Percentiles rank a stretch among this genome's conserved stretches.
phyloP scores from a whole-genome alignment of 2,113 vertebrate genomes.

The Austrofundulus limnaeus region DNA sequence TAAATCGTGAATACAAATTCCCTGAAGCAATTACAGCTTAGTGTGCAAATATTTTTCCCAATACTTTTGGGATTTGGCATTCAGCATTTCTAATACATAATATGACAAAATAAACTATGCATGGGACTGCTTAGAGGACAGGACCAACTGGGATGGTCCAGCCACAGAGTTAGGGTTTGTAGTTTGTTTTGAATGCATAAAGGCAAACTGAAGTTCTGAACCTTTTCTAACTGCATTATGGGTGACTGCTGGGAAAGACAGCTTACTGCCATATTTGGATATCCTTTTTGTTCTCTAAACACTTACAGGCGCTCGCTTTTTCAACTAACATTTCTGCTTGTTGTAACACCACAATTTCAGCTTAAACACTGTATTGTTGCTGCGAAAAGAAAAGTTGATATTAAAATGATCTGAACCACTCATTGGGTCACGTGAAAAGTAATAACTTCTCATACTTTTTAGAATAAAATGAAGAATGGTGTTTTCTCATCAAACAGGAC shows the following conservation, averaged over 20 bases:
- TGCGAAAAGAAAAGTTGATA: constrained; percentile 1
- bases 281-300: not conserved
- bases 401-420: not conserved
- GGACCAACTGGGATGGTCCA: constrained; percentile 9
- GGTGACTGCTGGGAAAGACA: constrained; percentile 46
- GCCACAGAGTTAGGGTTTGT: constrained; percentile 30
- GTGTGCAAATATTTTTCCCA: constrained; percentile 18
- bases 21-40: constrained; percentile 8
- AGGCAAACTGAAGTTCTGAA: constrained; percentile 35
- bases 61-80: not conserved
- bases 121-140: constrained; percentile 21
- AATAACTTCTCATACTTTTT: not conserved
- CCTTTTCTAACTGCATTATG: constrained; percentile 7
- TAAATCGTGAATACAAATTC: constrained; percentile 6
- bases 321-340: constrained; percentile 11
- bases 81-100: constrained; percentile 23
- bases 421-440: not conserved
- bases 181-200: constrained; percentile 39
- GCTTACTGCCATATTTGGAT: constrained; percentile 59
- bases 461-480: not conserved
- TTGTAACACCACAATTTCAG: not conserved
- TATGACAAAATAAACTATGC: constrained; percentile 14
- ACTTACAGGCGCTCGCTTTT: constrained; percentile 1
- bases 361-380: not conserved
- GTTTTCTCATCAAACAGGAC: constrained; percentile 10